These are phyloP conservation scores for Protonemura montana DNA, from an alignment of 2,888 invertebrate genomes.

Conservation along the genomic window DNA sequence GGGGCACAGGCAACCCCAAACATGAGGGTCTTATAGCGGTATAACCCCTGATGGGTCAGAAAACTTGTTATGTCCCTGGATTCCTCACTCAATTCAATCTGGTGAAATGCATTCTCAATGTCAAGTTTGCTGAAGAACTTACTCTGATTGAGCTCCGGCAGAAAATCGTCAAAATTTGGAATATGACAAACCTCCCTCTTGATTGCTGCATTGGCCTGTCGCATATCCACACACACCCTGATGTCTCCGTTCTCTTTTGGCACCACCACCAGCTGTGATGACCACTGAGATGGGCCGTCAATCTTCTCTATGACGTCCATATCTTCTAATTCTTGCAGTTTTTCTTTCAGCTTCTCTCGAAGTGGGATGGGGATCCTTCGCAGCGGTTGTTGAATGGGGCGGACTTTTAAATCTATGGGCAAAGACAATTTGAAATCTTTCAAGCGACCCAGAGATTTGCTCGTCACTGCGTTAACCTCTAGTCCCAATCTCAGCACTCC, in stretches of 20 bases:
- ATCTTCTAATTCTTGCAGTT: conserved; percentile 50
- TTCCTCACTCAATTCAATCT: conserved; percentile 54
- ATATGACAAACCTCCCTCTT: conserved; percentile 52
- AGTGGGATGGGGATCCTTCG: conserved; percentile 54
- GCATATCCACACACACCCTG: conserved; percentile 53
- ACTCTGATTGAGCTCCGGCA: conserved; percentile 51
- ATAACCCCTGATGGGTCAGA: conserved; percentile 55
- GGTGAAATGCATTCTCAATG: conserved; percentile 56
- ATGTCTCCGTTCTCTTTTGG: conserved; percentile 51
- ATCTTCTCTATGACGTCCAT: conserved; percentile 47
- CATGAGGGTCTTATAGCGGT: conserved; percentile 56
- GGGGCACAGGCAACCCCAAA: conserved; percentile 58
- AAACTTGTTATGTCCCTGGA: conserved; percentile 57
- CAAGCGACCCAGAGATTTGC: conserved; percentile 3
- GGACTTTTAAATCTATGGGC: conserved; percentile 15
- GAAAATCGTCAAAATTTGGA: conserved; percentile 51
- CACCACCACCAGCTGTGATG: conserved; percentile 52
- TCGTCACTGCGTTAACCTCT: background rate
- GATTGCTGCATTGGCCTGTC: conserved; percentile 51
- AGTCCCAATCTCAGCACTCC: conserved; percentile 37
- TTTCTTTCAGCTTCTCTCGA: conserved; percentile 51
- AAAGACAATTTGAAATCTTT: conserved; percentile 24
- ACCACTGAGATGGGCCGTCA: conserved; percentile 48
- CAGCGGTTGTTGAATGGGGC: conserved; percentile 54
- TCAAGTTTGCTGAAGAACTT: conserved; percentile 54